Base-by-base conservation (phyloP, 2,888 invertebrate genomes). In the Eupithecia centaureata region DNA sequence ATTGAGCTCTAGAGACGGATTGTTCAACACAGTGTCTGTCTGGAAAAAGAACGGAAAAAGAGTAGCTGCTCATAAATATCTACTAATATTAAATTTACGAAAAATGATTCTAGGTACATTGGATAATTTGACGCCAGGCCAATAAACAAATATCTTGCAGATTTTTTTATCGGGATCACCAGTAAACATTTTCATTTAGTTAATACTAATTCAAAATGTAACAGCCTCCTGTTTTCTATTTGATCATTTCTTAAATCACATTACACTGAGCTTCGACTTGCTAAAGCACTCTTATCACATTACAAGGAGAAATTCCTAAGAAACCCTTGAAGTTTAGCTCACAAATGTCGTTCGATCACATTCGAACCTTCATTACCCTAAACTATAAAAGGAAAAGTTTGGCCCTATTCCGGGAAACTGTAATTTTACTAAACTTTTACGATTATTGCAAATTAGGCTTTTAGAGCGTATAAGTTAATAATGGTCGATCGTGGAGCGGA, bases 341-440 rank as follows among this genome's bases (percentile, higher is more conserved):
- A 76, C 77, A 74, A 79, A 79, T 76, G 76, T 73, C 76, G 70
- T 75, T 76, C 73, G 74, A 76, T 76, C 75, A 75, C 74, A 77
- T 74, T 76, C 57, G 74, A 61, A 77, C 77, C 77, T 76, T 79
- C 78, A 80, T 80, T 79, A 81, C 63, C 74, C 70, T 70, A 73
- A 79, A 78, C 79, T 77, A 77, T 72, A 73, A 78, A 81, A 71
- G 75, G 72, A 70, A 78, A 80, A 80, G 76, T 78, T 76, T 61
- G 65, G 72, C 73, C 67, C 70, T 73, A 71, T 77, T 78, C 59
- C 59, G 70, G 69, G 67, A 57, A 76, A 74, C 73, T 68, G 74
- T 73, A 67, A 73, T 77, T 74, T 74, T 73, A 76, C 72, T 73
- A 64, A 78, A 78, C 74, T 75, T 75, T 80, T 76, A 75, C 73